Evolutionary conservation across 2,888 invertebrate genomes (phyloP).

Genomic region (Agelastica alni): DNA sequence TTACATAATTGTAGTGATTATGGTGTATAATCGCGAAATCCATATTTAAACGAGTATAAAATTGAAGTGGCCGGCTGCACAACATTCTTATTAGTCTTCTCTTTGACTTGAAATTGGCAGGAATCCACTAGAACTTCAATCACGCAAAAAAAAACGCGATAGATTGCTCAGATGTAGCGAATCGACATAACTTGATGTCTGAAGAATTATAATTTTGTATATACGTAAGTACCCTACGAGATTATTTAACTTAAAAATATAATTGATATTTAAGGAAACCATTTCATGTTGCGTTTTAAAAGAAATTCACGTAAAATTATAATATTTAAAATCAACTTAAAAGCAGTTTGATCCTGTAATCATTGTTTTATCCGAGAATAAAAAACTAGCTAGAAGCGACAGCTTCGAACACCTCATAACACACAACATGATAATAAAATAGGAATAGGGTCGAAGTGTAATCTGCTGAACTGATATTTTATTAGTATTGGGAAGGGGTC

Average conservation of each 20-base stretch:
- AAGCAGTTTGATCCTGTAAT: too few relatives aligned
- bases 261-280: too few relatives aligned
- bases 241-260: background rate
- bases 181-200: conserved; percentile 13
- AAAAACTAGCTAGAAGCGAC: too few relatives aligned
- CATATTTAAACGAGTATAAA: conserved; percentile 32
- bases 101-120: conserved; percentile 20
- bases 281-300: too few relatives aligned
- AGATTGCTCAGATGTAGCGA: conserved; percentile 13
- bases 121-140: conserved; percentile 20
- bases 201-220: conserved; percentile 16
- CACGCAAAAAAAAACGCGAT: conserved; percentile 16
- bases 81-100: conserved; percentile 27
- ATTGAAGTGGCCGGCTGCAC: conserved; percentile 27
- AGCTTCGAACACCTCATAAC: too few relatives aligned
- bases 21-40: conserved; percentile 32
- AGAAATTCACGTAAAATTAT: too few relatives aligned
- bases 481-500: too few relatives aligned
- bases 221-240: conserved; percentile 3
- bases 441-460: too few relatives aligned
- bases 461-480: too few relatives aligned
- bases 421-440: too few relatives aligned
- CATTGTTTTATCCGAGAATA: too few relatives aligned
- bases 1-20: conserved; percentile 36
- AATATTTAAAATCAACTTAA: too few relatives aligned